These are phyloP conservation scores for Drosophila tani DNA, from an alignment of 1,140 invertebrate species.

Conservation along the genomic window DNA sequence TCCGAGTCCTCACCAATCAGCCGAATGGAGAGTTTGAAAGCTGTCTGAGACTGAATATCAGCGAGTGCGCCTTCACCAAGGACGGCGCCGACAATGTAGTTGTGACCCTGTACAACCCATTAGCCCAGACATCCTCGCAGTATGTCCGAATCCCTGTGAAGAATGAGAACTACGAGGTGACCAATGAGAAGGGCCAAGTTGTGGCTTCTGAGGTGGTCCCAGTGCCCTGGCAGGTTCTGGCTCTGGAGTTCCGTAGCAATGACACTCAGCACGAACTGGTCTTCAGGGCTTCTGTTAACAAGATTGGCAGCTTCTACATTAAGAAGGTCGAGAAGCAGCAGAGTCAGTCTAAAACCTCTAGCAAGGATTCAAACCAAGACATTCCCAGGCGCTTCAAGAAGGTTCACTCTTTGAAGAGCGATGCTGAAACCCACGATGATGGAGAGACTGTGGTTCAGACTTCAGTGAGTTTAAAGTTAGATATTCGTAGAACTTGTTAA, in stretches of 20 bases:
- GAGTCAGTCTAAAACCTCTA: neutral
- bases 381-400: neutral
- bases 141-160: conserved; percentile 91
- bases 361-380: neutral
- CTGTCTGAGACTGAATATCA: conserved; percentile 89
- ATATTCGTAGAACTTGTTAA: rapidly evolving
- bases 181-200: conserved; percentile 85
- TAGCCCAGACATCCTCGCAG: conserved; percentile 88
- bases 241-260: conserved; percentile 88
- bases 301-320: conserved; percentile 60
- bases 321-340: conserved; percentile 53
- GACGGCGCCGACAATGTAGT: conserved; percentile 87
- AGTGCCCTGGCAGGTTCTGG: conserved; percentile 87
- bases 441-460: conserved; percentile 55
- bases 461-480: conserved; percentile 30
- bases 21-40: conserved; percentile 84
- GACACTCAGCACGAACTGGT: conserved; percentile 88
- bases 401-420: neutral
- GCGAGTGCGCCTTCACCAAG: conserved; percentile 85
- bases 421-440: conserved; percentile 21
- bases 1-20: conserved; percentile 86
- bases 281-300: conserved; percentile 86
- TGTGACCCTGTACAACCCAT: conserved; percentile 93
- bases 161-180: conserved; percentile 87
- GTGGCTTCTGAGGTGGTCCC: conserved; percentile 87